A percentile compares a stretch with the other conserved stretches of the same genome.
phyloP scores from a whole-genome alignment of 2,888 invertebrate species.

The Euplexia lucipara region DNA sequence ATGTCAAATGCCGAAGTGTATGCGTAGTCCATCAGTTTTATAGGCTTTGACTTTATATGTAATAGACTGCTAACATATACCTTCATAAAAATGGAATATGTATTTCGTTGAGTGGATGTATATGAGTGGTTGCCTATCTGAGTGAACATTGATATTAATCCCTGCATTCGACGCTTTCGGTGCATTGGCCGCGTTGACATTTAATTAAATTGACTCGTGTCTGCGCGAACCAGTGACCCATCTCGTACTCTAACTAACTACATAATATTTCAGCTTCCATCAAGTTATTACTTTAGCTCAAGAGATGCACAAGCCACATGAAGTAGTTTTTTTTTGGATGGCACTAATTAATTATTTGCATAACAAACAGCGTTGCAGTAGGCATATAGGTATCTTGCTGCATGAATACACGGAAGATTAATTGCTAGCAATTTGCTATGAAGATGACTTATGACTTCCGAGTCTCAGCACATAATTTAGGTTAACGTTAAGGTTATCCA shows the following conservation, averaged over 20 bases:
- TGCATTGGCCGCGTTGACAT: constrained; percentile 83
- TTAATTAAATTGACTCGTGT: constrained; percentile 85
- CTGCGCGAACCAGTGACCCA: constrained; percentile 77
- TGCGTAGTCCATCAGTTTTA: constrained; percentile 30
- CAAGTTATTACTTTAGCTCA: constrained; percentile 31
- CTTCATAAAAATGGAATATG: constrained; percentile 60
- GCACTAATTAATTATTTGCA: constrained; percentile 35
- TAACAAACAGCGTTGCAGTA: constrained; percentile 16
- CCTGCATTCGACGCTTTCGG: constrained; percentile 72
- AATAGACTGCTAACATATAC: constrained; percentile 21
- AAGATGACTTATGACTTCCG: constrained; percentile 61
- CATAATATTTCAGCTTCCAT: constrained; percentile 40
- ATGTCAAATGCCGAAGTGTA: constrained; percentile 51
- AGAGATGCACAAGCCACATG: constrained; percentile 15
- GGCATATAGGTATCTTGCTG: constrained; percentile 18
- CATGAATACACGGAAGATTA: constrained; percentile 44
- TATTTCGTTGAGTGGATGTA: constrained; percentile 60
- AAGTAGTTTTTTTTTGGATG: constrained; percentile 14
- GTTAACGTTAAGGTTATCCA: constrained; percentile 55
- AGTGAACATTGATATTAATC: constrained; percentile 78
- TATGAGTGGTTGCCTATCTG: constrained; percentile 70
- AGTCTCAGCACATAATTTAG: constrained; percentile 58
- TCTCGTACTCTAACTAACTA: constrained; percentile 46
- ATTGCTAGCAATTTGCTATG: constrained; percentile 56
- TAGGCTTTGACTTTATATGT: constrained; percentile 28